Evolutionary conservation across 2,113 vertebrate genomes (phyloP).

Genomic region (Forbesichthys agassizii): DNA sequence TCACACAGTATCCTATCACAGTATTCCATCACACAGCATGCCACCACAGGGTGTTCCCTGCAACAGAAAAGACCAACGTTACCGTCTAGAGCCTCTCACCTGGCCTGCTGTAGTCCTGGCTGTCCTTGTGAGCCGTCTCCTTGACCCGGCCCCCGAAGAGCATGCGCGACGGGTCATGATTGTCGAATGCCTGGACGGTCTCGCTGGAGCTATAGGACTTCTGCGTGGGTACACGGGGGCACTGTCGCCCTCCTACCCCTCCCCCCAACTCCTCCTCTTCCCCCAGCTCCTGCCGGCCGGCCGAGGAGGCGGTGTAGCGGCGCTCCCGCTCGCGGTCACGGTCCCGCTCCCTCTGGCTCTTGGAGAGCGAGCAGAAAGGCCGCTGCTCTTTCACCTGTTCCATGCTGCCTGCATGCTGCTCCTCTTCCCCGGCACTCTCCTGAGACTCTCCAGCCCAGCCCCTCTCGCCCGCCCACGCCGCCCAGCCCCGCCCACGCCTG

Average conservation of each 20-base stretch:
- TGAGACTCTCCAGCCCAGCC: too few relatives aligned
- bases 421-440: slow-evolving; percentile 57
- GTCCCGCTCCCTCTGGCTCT: slow-evolving; percentile 85
- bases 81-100: slow-evolving; percentile 68
- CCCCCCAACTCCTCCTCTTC: too few relatives aligned
- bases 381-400: slow-evolving; percentile 96
- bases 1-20: too few relatives aligned
- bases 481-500: too few relatives aligned
- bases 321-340: slow-evolving; percentile 70
- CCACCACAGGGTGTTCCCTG: too few relatives aligned
- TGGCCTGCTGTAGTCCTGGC: slow-evolving; percentile 87
- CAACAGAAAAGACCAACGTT: slow-evolving; percentile 11
- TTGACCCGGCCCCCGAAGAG: slow-evolving; percentile 91
- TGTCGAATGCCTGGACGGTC: slow-evolving; percentile 93
- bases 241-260: neutral
- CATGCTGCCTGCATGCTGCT: slow-evolving; percentile 94
- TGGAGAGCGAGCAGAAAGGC: slow-evolving; percentile 97
- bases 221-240: slow-evolving; percentile 92
- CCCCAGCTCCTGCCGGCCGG: slow-evolving; percentile 81
- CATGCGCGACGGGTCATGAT: slow-evolving; percentile 88
- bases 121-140: slow-evolving; percentile 91
- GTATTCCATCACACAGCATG: too few relatives aligned
- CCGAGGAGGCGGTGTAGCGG: slow-evolving; percentile 86
- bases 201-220: slow-evolving; percentile 98
- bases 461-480: too few relatives aligned